Evolutionary conservation across 2,113 vertebrate genomes (phyloP).

Genomic region (Neogobius melanostomus): DNA sequence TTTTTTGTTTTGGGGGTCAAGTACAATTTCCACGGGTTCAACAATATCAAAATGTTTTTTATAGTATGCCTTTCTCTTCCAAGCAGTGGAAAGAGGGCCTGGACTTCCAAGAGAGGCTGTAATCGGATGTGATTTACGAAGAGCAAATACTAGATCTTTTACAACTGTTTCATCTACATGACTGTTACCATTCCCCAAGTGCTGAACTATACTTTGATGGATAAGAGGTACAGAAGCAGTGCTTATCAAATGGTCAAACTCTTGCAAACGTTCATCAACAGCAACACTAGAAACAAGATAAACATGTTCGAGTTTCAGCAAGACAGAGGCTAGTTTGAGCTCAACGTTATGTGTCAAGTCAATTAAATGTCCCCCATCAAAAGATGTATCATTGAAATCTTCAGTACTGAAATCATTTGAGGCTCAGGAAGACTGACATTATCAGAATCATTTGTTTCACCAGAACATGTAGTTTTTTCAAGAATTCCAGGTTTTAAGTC

Average conservation of each 20-base stretch:
- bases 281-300: neutral
- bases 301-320: constrained; percentile 17
- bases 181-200: neutral
- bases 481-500: no score
- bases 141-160: neutral
- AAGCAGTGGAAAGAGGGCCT: neutral
- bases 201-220: neutral
- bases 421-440: no score
- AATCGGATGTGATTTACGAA: constrained; percentile 6
- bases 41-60: constrained; percentile 16
- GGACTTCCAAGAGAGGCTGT: neutral
- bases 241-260: constrained; percentile 9
- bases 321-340: constrained; percentile 2
- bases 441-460: no score
- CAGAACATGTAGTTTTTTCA: no score
- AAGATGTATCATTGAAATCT: no score
- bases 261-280: constrained; percentile 1
- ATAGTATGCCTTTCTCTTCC: constrained; percentile 8
- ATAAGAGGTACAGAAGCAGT: neutral
- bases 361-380: no score
- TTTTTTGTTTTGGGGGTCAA: constrained; percentile 1
- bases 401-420: no score
- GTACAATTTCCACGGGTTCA: constrained; percentile 3
- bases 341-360: neutral
- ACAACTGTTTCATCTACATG: neutral